Evolutionary conservation across 2,113 vertebrate species (phyloP), one percentile per base, ranked within the genome.

Genomic region (Mormoops blainvillei): DNA sequence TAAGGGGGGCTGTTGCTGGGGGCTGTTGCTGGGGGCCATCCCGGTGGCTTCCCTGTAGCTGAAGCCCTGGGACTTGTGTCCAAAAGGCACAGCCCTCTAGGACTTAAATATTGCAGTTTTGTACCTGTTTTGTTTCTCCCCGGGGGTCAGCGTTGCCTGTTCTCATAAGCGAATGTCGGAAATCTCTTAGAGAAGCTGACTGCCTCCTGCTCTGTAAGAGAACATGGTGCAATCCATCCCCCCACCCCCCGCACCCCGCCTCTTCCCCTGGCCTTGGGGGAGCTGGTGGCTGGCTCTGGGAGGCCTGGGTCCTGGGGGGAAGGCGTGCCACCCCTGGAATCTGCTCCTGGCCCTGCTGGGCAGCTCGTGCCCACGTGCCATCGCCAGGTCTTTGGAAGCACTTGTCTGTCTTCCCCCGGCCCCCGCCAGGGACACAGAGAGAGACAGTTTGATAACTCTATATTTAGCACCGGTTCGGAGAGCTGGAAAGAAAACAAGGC

Each of bases 381-480:
- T 54, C 2, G 1, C 81, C 61, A 41, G 67, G 87, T 28, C 92
- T 74, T 68, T 7, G 28, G 63, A 56, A 84, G 38, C 24, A 31
- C 73, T 22, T 31, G 74, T 4, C 28, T 87, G 71, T 38, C 68
- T 78, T 67, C 80, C 65, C 67, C 86, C 9, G 18, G 56, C 73
- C 80, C 82, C 58, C 58, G 31, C 90, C 71, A 24, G 93, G 95
- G 78, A 82, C 38, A 41, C n/a, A 81, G 56, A 93, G 92, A 93
- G 65, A 86, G 63, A 85, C 93, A 83, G 83, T 97, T 93, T 92
- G 38, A 50, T 86, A 50, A 91, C 83, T 94, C 95, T 90, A 86
- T 91, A 89, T 96, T 97, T 97, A 97, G 87, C 82, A 50, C 81
- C 74, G n/a, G 94, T 48, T 88, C 36, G 84, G 43, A 87, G 38